phyloP scores from a whole-genome alignment of 2,797 vertebrate genomes.

The Gymnoscopelus braueri region DNA sequence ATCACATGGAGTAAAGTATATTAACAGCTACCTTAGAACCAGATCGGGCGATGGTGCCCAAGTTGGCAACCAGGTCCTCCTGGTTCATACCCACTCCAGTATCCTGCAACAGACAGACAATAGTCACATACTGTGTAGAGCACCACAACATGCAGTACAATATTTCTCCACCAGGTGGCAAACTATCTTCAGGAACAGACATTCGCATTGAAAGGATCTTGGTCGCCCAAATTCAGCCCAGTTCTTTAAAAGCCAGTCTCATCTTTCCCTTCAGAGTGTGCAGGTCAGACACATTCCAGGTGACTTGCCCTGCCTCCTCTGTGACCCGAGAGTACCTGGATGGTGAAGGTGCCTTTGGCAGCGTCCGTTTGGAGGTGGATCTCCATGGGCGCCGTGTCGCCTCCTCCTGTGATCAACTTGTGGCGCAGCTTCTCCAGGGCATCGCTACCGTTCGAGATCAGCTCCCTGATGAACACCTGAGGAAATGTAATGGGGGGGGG shows the following conservation, averaged over 20 bases:
- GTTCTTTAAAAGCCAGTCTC: no score
- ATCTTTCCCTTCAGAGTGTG: no score
- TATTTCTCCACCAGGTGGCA: conserved; percentile 61
- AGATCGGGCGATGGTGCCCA: conserved; percentile 94
- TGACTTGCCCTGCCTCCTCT: background rate
- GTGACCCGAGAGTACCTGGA: conserved; percentile 86
- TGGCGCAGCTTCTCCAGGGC: conserved; percentile 95
- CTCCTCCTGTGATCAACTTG: conserved; percentile 83
- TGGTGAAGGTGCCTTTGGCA: conserved; percentile 88
- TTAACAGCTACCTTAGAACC: conserved; percentile 92
- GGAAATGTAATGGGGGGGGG: background rate
- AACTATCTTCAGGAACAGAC: no score
- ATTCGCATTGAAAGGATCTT: no score
- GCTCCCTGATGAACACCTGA: conserved; percentile 96
- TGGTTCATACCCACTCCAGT: conserved; percentile 95
- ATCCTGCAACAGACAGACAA: conserved; percentile 80
- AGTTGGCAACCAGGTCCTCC: conserved; percentile 91
- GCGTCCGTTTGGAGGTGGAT: conserved; percentile 92
- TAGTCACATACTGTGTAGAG: background rate
- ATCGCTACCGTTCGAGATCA: conserved; percentile 95
- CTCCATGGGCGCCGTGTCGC: conserved; percentile 87
- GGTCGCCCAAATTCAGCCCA: no score
- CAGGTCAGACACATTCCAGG: background rate
- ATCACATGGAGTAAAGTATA: background rate
- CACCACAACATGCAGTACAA: conserved; percentile 8